Evolutionary conservation across 2,113 vertebrate genomes (phyloP).

Genomic region (Uria aalge): DNA sequence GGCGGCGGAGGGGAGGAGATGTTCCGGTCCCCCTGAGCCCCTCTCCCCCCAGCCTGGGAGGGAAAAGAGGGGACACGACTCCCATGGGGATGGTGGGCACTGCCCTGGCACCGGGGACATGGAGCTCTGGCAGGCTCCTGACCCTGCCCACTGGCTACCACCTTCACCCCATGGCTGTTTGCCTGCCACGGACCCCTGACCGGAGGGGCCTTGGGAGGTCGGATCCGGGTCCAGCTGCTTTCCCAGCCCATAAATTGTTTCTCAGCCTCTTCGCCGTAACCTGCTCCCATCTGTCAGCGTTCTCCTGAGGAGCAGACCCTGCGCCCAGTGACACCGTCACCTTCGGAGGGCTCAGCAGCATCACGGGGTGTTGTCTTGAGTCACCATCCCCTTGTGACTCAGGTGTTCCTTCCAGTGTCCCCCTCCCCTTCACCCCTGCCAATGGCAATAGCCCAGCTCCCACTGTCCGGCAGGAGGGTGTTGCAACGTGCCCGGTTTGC

Average conservation of each 20-base stretch:
- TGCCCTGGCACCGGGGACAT: not conserved
- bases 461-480: not conserved
- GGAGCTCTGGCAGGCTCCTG: not conserved
- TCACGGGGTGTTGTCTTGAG: rapidly evolving
- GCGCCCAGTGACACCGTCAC: not conserved
- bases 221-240: not conserved
- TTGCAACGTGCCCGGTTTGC: not conserved
- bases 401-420: not conserved
- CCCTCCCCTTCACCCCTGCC: not conserved
- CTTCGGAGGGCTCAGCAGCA: not conserved
- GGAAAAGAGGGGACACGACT: not conserved
- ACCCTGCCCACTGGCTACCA: not conserved
- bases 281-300: not conserved
- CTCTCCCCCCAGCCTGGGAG: not conserved
- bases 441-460: not conserved
- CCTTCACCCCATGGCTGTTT: not conserved
- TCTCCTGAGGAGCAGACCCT: not conserved
- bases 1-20: rapidly evolving
- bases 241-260: not conserved
- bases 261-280: not conserved
- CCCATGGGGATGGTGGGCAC: not conserved
- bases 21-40: not conserved
- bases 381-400: not conserved
- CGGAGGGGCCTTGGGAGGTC: not conserved
- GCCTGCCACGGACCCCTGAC: not conserved